Base-by-base conservation (phyloP, 2,797 vertebrate genomes). In the Florisuga fusca region DNA sequence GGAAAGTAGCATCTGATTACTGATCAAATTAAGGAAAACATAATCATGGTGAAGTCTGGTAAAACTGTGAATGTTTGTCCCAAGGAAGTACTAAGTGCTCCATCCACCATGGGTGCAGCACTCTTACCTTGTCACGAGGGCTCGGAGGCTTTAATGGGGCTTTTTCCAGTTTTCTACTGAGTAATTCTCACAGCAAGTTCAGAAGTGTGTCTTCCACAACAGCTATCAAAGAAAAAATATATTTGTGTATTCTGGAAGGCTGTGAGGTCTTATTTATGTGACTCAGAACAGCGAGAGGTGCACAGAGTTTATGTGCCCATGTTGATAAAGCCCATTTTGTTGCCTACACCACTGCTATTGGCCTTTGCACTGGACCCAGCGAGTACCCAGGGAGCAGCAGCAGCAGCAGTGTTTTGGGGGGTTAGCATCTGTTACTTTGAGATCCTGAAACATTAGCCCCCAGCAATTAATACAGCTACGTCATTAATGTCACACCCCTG, bases 401-500 rank as follows among this genome's bases (percentile, higher is more conserved):
- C 64, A 33, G 79, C 85, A 57, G 77, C 19, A 1, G n/a, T 34
- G 91, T 22, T 21, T 75, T 91, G 36, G 3, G 63, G 89, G 85
- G 63, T 64, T 87, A 59, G 71, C 6, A 0, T 68, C 87, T 84
- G 82, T 76, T 87, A 36, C 59, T 84, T 13, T 15, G 74, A 88
- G 79, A 87, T 95, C 87, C 89, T 51, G 75, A 93, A 96, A 87
- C 83, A 54, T 89, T 93, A 96, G 87, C 94, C 92, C 50, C 87
- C 6, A 25, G 93, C 93, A 95, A 61, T 95, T 94, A 93, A 96
- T 96, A 87, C 93, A 95, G 95, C 95, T 94, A 95, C 95, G 95
- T 97, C 96, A 95, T 95, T 97, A 94, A 73, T 84, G 90, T 95
- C 94, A 92, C 95, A 97, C 92, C 93, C 92, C 95, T 93, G 91